These are phyloP conservation scores for Pseudochromis fuscus DNA, from an alignment of 2,797 vertebrate genomes.

Conservation along the genomic window DNA sequence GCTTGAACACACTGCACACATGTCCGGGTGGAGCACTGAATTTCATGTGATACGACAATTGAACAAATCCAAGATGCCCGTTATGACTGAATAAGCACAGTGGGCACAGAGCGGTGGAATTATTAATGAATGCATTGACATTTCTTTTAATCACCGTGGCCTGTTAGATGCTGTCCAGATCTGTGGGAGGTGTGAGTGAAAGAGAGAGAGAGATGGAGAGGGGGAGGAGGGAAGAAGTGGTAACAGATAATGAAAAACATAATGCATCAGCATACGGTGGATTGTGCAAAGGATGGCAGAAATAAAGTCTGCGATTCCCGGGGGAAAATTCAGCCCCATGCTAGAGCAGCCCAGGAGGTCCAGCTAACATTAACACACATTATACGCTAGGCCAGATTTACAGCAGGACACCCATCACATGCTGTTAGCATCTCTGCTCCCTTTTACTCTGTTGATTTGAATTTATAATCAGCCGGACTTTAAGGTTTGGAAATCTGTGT, in stretches of 20 bases:
- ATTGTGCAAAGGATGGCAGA: slow-evolving; percentile 75
- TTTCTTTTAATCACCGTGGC: slow-evolving; percentile 79
- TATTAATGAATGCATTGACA: slow-evolving; percentile 84
- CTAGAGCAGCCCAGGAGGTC: slow-evolving; percentile 74
- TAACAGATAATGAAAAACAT: slow-evolving; percentile 77
- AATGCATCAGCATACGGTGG: slow-evolving; percentile 72
- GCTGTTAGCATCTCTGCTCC: slow-evolving; percentile 68
- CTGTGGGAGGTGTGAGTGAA: slow-evolving; percentile 69
- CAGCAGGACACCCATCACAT: slow-evolving; percentile 76
- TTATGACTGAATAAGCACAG: slow-evolving; percentile 59
- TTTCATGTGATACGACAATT: slow-evolving; percentile 32
- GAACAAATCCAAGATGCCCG: slow-evolving; percentile 55
- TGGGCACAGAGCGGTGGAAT: slow-evolving; percentile 63
- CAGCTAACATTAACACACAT: slow-evolving; percentile 81
- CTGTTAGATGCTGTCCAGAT: slow-evolving; percentile 73
- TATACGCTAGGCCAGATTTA: slow-evolving; percentile 74
- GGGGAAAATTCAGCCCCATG: slow-evolving; percentile 62
- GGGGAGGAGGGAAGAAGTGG: slow-evolving; percentile 1
- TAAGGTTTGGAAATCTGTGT: slow-evolving; percentile 9
- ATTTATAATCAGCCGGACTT: slow-evolving; percentile 53
- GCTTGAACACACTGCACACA: slow-evolving; percentile 19
- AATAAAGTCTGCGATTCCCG: slow-evolving; percentile 65
- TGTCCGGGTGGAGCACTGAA: slow-evolving; percentile 20
- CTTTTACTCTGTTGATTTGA: slow-evolving; percentile 60
- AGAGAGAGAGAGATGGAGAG: slow-evolving; percentile 22